Evolutionary conservation across 1,140 invertebrate genomes (phyloP).

Genomic region (Ostrea denselamellosa): DNA sequence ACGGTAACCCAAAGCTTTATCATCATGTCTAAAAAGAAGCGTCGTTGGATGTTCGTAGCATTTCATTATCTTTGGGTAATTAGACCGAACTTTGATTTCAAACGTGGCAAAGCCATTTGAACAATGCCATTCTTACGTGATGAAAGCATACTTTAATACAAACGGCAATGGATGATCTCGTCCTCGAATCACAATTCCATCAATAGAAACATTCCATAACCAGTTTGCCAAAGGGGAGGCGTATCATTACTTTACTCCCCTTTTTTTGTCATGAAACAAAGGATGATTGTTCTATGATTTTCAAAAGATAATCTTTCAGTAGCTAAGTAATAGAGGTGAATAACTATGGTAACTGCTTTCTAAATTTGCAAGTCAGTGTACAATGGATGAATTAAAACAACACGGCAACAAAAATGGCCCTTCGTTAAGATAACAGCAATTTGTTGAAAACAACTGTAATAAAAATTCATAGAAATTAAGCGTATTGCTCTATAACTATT

Average conservation of each 20-base stretch:
- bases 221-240: neutral
- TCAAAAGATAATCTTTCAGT: too few relatives aligned
- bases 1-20: slow-evolving; percentile 1
- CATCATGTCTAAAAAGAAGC: slow-evolving; percentile 14
- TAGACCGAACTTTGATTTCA: slow-evolving; percentile 39
- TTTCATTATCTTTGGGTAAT: slow-evolving; percentile 29
- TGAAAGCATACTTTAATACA: neutral
- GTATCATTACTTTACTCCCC: neutral
- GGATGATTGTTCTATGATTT: too few relatives aligned
- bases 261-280: too few relatives aligned
- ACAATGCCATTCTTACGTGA: neutral
- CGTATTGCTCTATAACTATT: too few relatives aligned
- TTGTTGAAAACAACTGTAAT: too few relatives aligned
- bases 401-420: too few relatives aligned
- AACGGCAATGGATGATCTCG: neutral
- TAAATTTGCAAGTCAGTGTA: too few relatives aligned
- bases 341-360: too few relatives aligned
- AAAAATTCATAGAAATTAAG: too few relatives aligned
- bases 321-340: too few relatives aligned
- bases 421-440: too few relatives aligned
- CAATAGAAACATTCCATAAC: neutral
- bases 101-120: slow-evolving; percentile 27
- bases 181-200: neutral
- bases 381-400: too few relatives aligned
- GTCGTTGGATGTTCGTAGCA: slow-evolving; percentile 23